These are phyloP conservation scores for Hippocampus comes DNA, from an alignment of 2,113 vertebrate species.

Conservation along the genomic window DNA sequence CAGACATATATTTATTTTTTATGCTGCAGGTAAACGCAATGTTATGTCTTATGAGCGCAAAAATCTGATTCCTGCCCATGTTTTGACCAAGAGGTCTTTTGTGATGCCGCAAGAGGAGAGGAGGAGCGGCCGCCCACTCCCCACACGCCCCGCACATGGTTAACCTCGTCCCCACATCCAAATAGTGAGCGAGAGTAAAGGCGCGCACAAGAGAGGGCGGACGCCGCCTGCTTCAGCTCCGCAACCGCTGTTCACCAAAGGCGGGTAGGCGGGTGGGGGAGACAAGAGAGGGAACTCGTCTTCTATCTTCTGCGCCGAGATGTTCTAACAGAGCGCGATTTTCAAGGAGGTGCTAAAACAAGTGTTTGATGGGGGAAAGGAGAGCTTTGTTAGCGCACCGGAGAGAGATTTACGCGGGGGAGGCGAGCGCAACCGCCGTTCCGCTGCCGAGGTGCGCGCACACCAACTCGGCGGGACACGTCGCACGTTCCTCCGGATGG, in stretches of 20 bases:
- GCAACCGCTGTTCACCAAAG: not conserved
- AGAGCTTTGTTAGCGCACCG: not conserved
- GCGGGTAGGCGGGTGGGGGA: not conserved
- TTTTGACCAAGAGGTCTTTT: not conserved
- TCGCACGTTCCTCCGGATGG: not conserved
- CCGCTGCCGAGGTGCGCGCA: not conserved
- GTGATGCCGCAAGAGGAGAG: not conserved
- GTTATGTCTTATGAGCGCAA: not conserved
- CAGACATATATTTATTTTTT: too few species aligned
- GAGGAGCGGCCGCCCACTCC: not conserved
- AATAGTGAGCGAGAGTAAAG: not conserved
- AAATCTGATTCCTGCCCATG: not conserved
- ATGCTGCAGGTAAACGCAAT: not conserved
- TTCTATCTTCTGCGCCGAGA: not conserved
- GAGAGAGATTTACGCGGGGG: conserved; percentile 2
- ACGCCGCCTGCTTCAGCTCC: conserved; percentile 1
- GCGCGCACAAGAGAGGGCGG: not conserved
- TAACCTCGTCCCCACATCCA: conserved; percentile 3
- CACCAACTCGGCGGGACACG: not conserved
- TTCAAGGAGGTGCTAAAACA: not conserved
- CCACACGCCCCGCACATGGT: not conserved
- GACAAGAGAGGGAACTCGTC: not conserved
- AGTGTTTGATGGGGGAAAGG: conserved; percentile 1
- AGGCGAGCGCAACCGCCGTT: conserved; percentile 1
- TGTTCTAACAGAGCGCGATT: not conserved